Evolutionary conservation across 2,797 vertebrate genomes (phyloP).

Genomic region (Sebastes trivittatus): DNA sequence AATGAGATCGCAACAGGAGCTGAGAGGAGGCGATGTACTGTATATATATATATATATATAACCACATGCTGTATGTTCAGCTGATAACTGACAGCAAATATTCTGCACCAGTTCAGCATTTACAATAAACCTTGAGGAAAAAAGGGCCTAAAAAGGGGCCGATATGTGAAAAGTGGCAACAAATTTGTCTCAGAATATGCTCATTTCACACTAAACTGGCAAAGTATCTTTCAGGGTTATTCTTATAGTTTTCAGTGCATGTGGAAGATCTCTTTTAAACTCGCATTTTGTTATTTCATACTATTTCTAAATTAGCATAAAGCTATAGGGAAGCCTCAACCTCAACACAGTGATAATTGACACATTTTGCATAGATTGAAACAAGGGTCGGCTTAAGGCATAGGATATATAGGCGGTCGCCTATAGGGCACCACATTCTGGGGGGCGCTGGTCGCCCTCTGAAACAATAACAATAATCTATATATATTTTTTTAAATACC

Average conservation of each 20-base stretch:
- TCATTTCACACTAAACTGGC: neutral
- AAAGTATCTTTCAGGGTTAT: neutral
- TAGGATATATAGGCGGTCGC: too few relatives aligned
- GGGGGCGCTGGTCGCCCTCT: too few relatives aligned
- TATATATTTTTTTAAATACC: too few relatives aligned
- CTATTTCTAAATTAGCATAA: neutral
- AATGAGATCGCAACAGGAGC: slow-evolving; percentile 22
- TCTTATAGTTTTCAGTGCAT: neutral
- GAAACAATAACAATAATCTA: too few relatives aligned
- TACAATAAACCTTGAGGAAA: neutral
- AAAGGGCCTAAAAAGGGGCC: neutral
- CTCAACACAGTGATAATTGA: neutral
- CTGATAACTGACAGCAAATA: neutral
- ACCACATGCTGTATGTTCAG: neutral
- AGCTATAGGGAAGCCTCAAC: neutral
- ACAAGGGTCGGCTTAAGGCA: too few relatives aligned
- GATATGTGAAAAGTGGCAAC: neutral
- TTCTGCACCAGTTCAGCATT: neutral
- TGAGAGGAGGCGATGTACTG: neutral
- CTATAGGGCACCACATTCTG: too few relatives aligned
- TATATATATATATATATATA: neutral
- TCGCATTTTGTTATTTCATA: neutral
- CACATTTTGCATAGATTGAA: neutral
- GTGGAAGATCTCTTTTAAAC: neutral
- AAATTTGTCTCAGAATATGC: neutral